These are phyloP conservation scores for Ceraclea dissimilis DNA, from an alignment of 2,888 invertebrate genomes.

Conservation along the genomic window DNA sequence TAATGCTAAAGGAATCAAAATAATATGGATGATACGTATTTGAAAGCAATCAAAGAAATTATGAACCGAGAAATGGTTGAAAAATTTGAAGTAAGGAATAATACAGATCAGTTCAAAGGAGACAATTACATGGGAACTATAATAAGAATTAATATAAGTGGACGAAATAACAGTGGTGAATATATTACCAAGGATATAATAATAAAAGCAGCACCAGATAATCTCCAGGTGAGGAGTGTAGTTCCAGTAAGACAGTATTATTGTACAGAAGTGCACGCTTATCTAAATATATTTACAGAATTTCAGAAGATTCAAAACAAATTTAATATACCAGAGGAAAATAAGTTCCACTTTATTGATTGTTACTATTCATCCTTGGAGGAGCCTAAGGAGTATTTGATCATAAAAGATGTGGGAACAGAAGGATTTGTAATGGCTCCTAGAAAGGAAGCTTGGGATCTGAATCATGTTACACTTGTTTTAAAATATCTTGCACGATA, in stretches of 20 bases:
- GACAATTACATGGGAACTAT: conserved; percentile 15
- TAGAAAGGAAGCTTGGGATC: conserved; percentile 27
- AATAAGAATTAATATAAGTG: conserved; percentile 1
- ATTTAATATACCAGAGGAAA: not conserved
- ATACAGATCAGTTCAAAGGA: conserved; percentile 4
- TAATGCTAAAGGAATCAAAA: no score
- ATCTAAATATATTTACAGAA: conserved; percentile 6
- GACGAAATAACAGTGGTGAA: conserved; percentile 7
- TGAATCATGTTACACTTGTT: conserved; percentile 29
- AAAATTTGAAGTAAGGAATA: not conserved
- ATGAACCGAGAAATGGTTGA: not conserved
- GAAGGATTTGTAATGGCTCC: conserved; percentile 9
- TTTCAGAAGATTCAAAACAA: conserved; percentile 2
- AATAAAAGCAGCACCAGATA: conserved; percentile 7
- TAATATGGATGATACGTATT: no score
- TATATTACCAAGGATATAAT: conserved; percentile 4
- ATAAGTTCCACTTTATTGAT: conserved; percentile 5
- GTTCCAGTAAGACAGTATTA: conserved; percentile 5
- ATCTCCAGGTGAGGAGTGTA: not conserved
- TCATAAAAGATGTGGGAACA: conserved; percentile 22
- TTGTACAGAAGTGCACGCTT: conserved; percentile 8
- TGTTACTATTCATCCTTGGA: conserved; percentile 1
- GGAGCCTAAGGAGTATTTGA: conserved; percentile 25
- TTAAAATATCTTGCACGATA: conserved; percentile 30
- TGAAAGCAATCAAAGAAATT: no score